Conservation (phyloP, 1,140 invertebrate genomes). For the Kradibia gibbosae region DNA sequence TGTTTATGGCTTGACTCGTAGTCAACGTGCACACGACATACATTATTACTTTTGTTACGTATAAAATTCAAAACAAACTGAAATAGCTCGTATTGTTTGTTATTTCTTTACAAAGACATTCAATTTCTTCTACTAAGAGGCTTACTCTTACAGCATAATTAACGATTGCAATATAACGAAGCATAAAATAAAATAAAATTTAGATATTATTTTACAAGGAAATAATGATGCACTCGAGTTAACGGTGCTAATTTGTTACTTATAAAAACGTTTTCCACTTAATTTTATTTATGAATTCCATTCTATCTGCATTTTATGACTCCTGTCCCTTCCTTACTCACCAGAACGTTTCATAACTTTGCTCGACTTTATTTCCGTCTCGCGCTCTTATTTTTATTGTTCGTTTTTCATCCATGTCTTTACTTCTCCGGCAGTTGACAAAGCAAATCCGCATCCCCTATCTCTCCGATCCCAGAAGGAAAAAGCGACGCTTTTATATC, state of each 20-base stretch:
- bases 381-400: conserved; percentile 36
- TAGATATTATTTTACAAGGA: neutral
- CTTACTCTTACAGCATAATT: too few relatives aligned
- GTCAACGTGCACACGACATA: too few relatives aligned
- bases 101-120: too few relatives aligned
- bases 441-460: conserved; percentile 47
- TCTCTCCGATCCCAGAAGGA: too few relatives aligned
- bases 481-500: conserved; percentile 64
- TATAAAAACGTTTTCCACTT: conserved; percentile 2
- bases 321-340: too few relatives aligned
- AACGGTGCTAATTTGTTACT: conserved; percentile 2
- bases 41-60: too few relatives aligned
- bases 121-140: too few relatives aligned
- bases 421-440: conserved; percentile 14
- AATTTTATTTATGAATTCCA: conserved; percentile 45
- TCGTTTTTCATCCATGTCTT: conserved; percentile 27
- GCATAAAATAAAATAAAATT: too few relatives aligned
- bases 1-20: too few relatives aligned
- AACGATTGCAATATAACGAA: too few relatives aligned
- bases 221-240: neutral
- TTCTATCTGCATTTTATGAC: neutral
- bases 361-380: conserved; percentile 3
- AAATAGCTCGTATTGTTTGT: too few relatives aligned
- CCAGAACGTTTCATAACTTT: conserved; percentile 43
- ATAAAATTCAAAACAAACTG: too few relatives aligned